Percentiles rank a stretch among this genome's conserved stretches.
These are phyloP conservation scores for Cryptus armator DNA, from an alignment of 2,888 invertebrate species.

Conservation along the genomic window DNA sequence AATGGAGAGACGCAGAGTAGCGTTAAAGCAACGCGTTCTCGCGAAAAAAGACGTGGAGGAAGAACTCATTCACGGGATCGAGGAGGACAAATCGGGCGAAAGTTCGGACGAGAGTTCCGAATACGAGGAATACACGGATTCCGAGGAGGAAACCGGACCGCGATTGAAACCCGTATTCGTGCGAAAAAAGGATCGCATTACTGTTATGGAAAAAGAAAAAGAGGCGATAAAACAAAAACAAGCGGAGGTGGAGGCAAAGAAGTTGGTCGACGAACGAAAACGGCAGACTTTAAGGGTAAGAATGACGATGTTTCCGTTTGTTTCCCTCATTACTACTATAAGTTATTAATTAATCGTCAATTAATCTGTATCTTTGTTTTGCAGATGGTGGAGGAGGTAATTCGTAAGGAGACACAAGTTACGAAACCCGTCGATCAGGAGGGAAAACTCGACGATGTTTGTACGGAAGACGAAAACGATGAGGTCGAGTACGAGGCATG, in stretches of 20 bases:
- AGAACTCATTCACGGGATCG: slow-evolving; percentile 91
- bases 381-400: slow-evolving; percentile 94
- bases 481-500: slow-evolving; percentile 99
- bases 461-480: slow-evolving; percentile 98
- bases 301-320: background rate
- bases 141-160: slow-evolving; percentile 96
- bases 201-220: slow-evolving; percentile 97
- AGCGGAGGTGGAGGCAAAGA: slow-evolving; percentile 93
- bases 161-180: slow-evolving; percentile 98
- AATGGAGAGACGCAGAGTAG: slow-evolving; percentile 92
- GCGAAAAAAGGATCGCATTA: slow-evolving; percentile 96
- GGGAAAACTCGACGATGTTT: slow-evolving; percentile 93
- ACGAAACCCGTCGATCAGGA: slow-evolving; percentile 88
- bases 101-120: slow-evolving; percentile 90
- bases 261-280: slow-evolving; percentile 95
- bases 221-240: slow-evolving; percentile 94
- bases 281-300: slow-evolving; percentile 92
- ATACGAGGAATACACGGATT: slow-evolving; percentile 95
- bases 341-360: background rate
- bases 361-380: slow-evolving; percentile 4
- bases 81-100: slow-evolving; percentile 87
- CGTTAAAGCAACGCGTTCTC: slow-evolving; percentile 89
- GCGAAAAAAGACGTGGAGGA: slow-evolving; percentile 89
- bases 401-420: slow-evolving; percentile 91
- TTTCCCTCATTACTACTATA: background rate